Conservation (phyloP, 2,113 vertebrate genomes). For the Mesoclemmys tuberculata region DNA sequence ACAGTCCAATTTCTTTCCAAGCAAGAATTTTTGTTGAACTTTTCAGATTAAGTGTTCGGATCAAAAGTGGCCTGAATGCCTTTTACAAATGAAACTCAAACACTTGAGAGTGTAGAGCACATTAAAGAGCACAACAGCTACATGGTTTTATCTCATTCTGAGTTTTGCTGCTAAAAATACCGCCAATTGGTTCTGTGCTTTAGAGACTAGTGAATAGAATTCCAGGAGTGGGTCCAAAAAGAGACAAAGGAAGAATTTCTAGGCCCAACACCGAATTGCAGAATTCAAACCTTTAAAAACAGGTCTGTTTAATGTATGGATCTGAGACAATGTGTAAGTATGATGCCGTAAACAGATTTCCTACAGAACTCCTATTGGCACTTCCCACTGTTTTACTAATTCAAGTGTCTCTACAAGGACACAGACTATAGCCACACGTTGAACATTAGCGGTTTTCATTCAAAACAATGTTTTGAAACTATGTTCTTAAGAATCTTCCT, state of each 20-base stretch:
- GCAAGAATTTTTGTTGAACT: background rate
- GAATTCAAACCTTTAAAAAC: background rate
- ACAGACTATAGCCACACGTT: background rate
- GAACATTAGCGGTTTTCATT: background rate
- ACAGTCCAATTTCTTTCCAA: background rate
- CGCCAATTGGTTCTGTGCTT: background rate
- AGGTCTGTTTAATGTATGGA: background rate
- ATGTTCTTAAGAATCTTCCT: background rate
- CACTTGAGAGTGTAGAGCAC: background rate
- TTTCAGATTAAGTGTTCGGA: background rate
- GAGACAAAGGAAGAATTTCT: background rate
- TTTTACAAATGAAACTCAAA: background rate
- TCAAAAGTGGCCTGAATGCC: background rate
- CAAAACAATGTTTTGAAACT: no score
- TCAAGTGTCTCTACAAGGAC: background rate
- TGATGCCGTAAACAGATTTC: background rate
- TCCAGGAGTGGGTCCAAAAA: background rate
- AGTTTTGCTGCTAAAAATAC: accelerated
- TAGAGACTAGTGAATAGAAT: background rate
- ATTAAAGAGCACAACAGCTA: background rate
- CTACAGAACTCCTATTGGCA: background rate
- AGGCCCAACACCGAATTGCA: background rate
- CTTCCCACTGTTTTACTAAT: background rate
- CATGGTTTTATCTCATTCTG: background rate
- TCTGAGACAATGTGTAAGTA: accelerated